Conservation (phyloP, 2,888 invertebrate species). For the Macrophya annulata region DNA sequence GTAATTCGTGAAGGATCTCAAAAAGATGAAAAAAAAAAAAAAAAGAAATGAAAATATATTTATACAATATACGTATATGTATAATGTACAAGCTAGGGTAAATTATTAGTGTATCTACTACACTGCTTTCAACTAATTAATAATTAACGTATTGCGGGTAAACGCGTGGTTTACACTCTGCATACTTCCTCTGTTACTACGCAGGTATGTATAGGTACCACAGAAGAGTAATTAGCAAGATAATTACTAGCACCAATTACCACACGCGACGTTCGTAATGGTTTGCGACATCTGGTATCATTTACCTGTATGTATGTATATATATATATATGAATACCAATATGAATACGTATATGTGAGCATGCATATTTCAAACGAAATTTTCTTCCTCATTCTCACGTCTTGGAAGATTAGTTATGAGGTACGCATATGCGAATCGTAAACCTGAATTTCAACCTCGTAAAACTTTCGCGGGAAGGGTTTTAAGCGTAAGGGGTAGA, state of each 20-base stretch:
- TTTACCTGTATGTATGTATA: not conserved
- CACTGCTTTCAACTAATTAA: slow-evolving; percentile 50
- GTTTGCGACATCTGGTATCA: slow-evolving; percentile 51
- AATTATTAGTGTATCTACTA: slow-evolving; percentile 32
- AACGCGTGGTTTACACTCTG: slow-evolving; percentile 35
- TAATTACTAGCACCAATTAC: slow-evolving; percentile 49
- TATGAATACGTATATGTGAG: not conserved
- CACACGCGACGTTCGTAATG: slow-evolving; percentile 31
- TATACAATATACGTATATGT: no score
- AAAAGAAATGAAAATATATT: not conserved
- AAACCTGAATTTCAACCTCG: slow-evolving; percentile 29
- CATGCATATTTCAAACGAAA: not conserved
- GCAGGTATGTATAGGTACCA: slow-evolving; percentile 48
- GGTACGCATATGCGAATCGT: slow-evolving; percentile 30
- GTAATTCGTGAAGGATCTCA: not conserved
- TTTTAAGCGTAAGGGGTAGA: not conserved
- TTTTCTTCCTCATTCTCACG: not conserved
- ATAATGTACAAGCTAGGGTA: no score
- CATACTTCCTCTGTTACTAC: not conserved
- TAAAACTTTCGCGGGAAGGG: slow-evolving; percentile 22
- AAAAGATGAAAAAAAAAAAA: not conserved
- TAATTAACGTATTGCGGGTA: slow-evolving; percentile 37
- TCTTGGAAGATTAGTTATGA: slow-evolving; percentile 21
- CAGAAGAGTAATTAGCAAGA: slow-evolving; percentile 53
- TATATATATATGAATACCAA: not conserved